These are phyloP conservation scores for Noctua janthina DNA, from an alignment of 2,888 invertebrate species.

Conservation along the genomic window DNA sequence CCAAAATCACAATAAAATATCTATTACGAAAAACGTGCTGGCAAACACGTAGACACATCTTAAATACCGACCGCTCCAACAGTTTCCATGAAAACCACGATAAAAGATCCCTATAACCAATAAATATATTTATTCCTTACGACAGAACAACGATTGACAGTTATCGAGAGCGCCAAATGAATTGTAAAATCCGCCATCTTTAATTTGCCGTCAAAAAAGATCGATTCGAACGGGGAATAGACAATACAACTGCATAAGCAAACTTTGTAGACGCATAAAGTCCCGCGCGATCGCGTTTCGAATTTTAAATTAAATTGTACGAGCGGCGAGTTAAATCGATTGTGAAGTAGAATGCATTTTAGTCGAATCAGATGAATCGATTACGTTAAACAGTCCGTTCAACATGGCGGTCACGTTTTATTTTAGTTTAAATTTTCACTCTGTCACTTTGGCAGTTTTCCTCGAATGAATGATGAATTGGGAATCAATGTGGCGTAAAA, in stretches of 20 bases:
- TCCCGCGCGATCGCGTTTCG: conserved; percentile 83
- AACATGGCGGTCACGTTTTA: conserved; percentile 80
- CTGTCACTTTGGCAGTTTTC: conserved; percentile 74
- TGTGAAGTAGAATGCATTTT: conserved; percentile 85
- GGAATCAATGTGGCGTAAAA: conserved; percentile 61
- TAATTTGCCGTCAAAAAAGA: conserved; percentile 54
- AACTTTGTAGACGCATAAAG: conserved; percentile 80
- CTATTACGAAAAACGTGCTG: conserved; percentile 52
- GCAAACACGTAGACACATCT: conserved; percentile 45
- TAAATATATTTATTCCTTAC: conserved; percentile 85
- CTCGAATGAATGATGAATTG: conserved; percentile 69
- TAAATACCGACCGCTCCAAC: conserved; percentile 64
- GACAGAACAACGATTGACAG: conserved; percentile 82
- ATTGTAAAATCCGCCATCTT: conserved; percentile 73
- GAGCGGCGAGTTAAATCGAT: conserved; percentile 87
- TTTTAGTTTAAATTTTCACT: conserved; percentile 81
- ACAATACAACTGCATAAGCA: conserved; percentile 59
- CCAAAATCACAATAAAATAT: conserved; percentile 43
- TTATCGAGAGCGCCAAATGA: conserved; percentile 84
- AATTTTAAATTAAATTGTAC: conserved; percentile 83
- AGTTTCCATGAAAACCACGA: conserved; percentile 82
- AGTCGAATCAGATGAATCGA: conserved; percentile 82
- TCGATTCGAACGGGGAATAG: conserved; percentile 35
- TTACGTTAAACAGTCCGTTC: conserved; percentile 75
- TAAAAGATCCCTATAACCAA: conserved; percentile 81